phyloP scores from a whole-genome alignment of 2,797 vertebrate species.

The Fratercula arctica region DNA sequence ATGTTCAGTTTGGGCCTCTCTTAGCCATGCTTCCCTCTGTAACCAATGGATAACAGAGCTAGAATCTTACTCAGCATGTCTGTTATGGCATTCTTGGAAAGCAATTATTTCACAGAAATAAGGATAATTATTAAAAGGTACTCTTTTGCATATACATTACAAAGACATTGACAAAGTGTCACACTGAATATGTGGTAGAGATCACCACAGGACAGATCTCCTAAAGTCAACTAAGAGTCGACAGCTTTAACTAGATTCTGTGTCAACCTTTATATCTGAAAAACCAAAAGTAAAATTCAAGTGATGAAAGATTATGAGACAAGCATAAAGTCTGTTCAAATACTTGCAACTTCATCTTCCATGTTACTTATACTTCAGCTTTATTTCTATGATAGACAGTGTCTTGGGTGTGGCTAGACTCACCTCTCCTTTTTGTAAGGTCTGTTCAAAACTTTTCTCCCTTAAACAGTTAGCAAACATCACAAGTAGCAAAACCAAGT shows the following conservation, averaged over 20 bases:
- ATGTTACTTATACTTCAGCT: neutral
- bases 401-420: neutral
- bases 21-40: neutral
- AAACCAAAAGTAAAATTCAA: neutral
- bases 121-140: neutral
- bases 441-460: neutral
- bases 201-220: neutral
- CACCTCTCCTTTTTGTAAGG: neutral
- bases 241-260: neutral
- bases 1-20: neutral
- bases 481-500: slow-evolving; percentile 67
- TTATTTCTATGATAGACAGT: neutral
- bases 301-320: neutral
- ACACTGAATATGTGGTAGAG: neutral
- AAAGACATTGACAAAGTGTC: neutral
- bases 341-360: neutral
- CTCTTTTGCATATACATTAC: neutral
- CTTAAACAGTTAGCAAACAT: slow-evolving; percentile 5
- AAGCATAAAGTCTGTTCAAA: neutral
- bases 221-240: neutral
- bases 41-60: neutral
- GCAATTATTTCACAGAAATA: neutral
- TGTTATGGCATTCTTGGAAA: neutral
- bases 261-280: neutral
- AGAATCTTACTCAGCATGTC: neutral